These are phyloP conservation scores for Cynoglossus semilaevis DNA, from an alignment of 2,113 vertebrate genomes.

Conservation along the genomic window DNA sequence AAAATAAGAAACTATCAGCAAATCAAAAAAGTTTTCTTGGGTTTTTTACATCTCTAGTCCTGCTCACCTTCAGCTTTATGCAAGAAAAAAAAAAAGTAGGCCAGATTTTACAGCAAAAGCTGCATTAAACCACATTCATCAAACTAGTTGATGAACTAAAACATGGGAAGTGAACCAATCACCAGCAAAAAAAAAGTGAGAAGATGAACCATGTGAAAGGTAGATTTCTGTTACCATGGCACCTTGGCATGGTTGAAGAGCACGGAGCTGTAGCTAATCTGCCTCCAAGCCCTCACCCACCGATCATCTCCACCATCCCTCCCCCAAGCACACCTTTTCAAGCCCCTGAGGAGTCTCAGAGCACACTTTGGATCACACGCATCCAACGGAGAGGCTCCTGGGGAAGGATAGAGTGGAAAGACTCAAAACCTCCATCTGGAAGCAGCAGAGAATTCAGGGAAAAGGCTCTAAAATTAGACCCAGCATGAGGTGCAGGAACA, in stretches of 20 bases:
- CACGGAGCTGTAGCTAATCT: conserved; percentile 33
- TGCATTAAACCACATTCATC: conserved; percentile 35
- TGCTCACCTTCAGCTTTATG: too few species aligned
- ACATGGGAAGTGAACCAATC: conserved; percentile 47
- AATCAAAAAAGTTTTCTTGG: too few species aligned
- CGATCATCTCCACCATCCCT: conserved; percentile 27
- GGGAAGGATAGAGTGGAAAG: conserved; percentile 50
- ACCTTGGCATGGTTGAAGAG: conserved; percentile 61
- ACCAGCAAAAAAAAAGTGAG: conserved; percentile 29
- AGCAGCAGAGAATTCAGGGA: conserved; percentile 49
- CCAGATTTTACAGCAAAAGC: conserved; percentile 37
- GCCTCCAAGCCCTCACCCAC: conserved; percentile 9
- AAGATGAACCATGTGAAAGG: conserved; percentile 47
- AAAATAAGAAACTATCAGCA: too few species aligned
- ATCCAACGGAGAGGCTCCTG: conserved; percentile 49
- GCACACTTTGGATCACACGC: conserved; percentile 22
- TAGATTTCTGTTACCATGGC: conserved; percentile 66
- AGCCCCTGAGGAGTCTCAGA: conserved; percentile 46
- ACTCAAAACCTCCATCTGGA: conserved; percentile 60
- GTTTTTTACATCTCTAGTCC: too few species aligned
- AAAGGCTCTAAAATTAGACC: conserved; percentile 68
- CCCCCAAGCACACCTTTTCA: conserved; percentile 52
- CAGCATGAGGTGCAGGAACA: conserved; percentile 53
- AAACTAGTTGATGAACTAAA: conserved; percentile 42
- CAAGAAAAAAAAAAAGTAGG: too few species aligned